Evolutionary conservation across 2,113 vertebrate genomes (phyloP).

Genomic region (Mirza zaza): DNA sequence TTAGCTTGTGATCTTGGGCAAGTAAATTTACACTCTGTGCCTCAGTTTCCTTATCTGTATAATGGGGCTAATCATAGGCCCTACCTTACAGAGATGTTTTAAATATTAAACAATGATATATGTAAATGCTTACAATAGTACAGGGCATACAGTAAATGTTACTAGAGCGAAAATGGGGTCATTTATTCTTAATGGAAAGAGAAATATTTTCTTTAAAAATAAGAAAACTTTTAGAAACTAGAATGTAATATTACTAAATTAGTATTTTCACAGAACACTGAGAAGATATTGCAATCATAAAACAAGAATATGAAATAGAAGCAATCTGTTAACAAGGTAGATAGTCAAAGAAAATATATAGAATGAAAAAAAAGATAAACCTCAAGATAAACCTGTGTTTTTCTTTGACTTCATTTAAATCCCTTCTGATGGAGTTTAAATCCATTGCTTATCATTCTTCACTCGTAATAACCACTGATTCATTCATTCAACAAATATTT

Average conservation of each 20-base stretch:
- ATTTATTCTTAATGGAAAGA: not conserved
- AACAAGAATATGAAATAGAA: not conserved
- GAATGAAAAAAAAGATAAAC: not conserved
- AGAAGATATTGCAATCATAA: not conserved
- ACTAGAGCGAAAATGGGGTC: not conserved
- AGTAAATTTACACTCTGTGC: not conserved
- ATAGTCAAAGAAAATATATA: not conserved
- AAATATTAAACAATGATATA: not conserved
- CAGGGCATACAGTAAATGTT: not conserved
- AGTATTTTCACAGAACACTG: not conserved
- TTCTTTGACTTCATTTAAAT: not conserved
- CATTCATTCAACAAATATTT: not conserved
- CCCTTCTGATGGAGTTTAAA: slow-evolving; percentile 13
- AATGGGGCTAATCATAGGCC: not conserved
- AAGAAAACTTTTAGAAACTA: not conserved
- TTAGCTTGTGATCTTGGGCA: not conserved
- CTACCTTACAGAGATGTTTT: not conserved
- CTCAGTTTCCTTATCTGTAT: not conserved
- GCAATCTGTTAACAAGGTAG: not conserved
- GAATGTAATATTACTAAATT: not conserved
- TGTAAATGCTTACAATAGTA: not conserved
- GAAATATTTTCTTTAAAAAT: not conserved
- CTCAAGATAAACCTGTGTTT: not conserved
- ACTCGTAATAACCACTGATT: not conserved
- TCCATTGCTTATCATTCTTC: not conserved